These are phyloP conservation scores for Euplexia lucipara DNA, from an alignment of 2,888 invertebrate genomes.

Conservation along the genomic window DNA sequence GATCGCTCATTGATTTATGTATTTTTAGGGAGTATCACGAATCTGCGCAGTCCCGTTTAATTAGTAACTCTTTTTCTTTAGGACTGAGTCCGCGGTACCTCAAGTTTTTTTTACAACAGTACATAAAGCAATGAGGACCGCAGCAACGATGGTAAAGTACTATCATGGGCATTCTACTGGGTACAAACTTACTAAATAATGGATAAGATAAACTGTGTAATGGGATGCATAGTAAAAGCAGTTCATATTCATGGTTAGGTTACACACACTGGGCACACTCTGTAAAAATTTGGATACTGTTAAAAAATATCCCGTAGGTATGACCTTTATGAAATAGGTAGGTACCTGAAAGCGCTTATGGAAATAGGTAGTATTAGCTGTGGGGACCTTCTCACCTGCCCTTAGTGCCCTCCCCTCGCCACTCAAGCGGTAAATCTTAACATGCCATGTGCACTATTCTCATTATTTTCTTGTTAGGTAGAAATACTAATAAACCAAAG, in stretches of 20 bases:
- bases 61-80: no score
- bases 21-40: no score
- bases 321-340: conserved; percentile 8
- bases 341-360: conserved; percentile 10
- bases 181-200: neutral
- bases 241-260: no score
- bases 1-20: no score
- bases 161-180: neutral
- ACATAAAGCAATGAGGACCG: conserved; percentile 24
- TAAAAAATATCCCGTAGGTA: no score
- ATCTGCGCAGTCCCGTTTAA: no score
- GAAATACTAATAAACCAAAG: neutral
- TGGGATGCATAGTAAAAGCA: neutral
- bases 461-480: conserved; percentile 3
- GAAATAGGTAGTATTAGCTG: no score
- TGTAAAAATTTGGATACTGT: no score
- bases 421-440: conserved; percentile 37
- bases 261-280: no score
- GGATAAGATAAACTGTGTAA: conserved; percentile 5
- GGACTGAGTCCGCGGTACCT: no score
- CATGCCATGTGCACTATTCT: conserved; percentile 35
- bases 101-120: conserved; percentile 8
- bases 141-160: neutral
- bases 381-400: conserved; percentile 12
- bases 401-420: conserved; percentile 9